Percentiles rank a stretch among this genome's conserved stretches.
These are phyloP conservation scores for Microcebus ravelobensis DNA, from an alignment of 2,113 vertebrate genomes.

Conservation along the genomic window DNA sequence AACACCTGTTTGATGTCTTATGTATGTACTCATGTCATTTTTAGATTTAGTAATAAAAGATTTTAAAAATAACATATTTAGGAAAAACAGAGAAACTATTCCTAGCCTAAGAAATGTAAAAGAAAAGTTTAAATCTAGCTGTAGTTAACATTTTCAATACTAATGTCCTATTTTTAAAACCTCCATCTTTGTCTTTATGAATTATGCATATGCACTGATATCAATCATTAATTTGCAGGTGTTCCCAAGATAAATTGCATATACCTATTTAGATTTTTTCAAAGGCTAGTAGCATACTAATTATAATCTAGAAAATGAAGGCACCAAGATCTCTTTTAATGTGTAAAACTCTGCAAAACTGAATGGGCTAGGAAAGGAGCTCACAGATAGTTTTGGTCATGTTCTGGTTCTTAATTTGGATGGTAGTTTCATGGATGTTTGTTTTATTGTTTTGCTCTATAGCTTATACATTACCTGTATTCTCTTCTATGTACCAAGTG, in stretches of 20 bases:
- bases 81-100: not conserved
- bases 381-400: not conserved
- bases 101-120: not conserved
- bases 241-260: slow-evolving; percentile 23
- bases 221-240: slow-evolving; percentile 36
- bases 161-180: slow-evolving; percentile 51
- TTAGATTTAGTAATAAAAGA: not conserved
- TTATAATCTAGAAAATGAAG: slow-evolving; percentile 16
- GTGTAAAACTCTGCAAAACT: not conserved
- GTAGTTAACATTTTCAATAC: slow-evolving; percentile 7
- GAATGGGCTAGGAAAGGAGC: not conserved
- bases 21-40: not conserved
- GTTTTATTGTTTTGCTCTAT: not conserved
- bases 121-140: slow-evolving; percentile 39
- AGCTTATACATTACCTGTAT: not conserved
- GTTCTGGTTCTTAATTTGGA: not conserved
- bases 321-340: not conserved
- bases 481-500: not conserved
- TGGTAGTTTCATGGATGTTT: not conserved
- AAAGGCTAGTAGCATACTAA: not conserved
- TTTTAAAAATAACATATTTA: not conserved
- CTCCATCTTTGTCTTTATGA: not conserved
- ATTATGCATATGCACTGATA: not conserved
- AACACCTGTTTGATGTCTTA: not conserved
- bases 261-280: not conserved